Evolutionary conservation across 2,113 vertebrate genomes (phyloP), one percentile per base, ranked within the genome.

Genomic region (Lepisosteus oculatus): DNA sequence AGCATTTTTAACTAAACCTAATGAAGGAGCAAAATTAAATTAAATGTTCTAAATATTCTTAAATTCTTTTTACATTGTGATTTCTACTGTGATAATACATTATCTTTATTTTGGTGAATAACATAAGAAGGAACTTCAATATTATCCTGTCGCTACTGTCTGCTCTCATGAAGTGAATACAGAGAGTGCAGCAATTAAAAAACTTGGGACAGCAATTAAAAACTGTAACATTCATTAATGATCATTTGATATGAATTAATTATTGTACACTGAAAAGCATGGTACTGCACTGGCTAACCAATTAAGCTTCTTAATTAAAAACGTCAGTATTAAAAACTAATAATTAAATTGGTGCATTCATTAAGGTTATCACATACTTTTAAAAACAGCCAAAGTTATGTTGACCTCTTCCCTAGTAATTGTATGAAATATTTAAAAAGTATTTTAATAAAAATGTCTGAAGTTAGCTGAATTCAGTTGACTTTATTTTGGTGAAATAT

Each of bases 291-390:
- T 79, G 81, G 82, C 84, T 81, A 87, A 87, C 85, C 89, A 90
- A 91, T 92, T 92, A 92, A 77, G 80, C 76, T 45, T 80, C 84
- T 88, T 90, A 89, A 92, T 92, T 92, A 90, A 88, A 91, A 89
- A 89, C 86, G 90, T 89, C 89, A 90, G 90, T 91, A 89, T 84
- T 64, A 17, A 87, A 90, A 51, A 90, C 84, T 88, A 87, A 90
- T 87, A 91, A 90, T 90, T 89, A 90, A 89, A 86, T 80, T 77
- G 71, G 72, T 78, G 79, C 83, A 88, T 86, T 76, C 76, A 87
- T 90, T 88, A 87, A 81, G 78, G 81, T 79, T 86, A 84, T 88
- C 87, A 51, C 47, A 9, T 51, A 51, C 47, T 51, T 51, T 51
- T 5, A 51, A 51, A 51, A 51, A 0, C 9, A 51, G 47, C 47